Evolutionary conservation across 2,888 invertebrate genomes (phyloP).

Genomic region (Lypha dubia): DNA sequence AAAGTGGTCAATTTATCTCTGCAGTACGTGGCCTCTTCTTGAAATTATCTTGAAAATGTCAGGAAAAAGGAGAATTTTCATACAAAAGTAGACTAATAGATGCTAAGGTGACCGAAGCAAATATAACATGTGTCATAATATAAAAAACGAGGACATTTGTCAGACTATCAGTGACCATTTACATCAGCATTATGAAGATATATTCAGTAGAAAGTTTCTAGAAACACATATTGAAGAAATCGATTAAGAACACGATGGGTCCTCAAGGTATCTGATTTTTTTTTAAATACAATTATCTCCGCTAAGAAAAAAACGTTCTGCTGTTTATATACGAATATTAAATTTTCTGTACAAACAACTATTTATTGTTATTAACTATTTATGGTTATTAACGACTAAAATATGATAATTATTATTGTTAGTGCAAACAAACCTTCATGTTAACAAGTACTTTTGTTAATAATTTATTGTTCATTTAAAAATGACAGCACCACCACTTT

Average conservation of each 20-base stretch:
- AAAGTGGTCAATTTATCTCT: too few species aligned
- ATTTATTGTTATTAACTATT: background rate
- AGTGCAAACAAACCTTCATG: constrained; percentile 15
- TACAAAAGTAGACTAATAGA: too few species aligned
- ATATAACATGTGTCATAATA: too few species aligned
- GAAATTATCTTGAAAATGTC: too few species aligned
- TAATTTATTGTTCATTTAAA: constrained; percentile 9
- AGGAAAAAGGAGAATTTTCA: too few species aligned
- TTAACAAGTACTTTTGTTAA: constrained; percentile 16
- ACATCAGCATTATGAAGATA: too few species aligned
- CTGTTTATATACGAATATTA: background rate
- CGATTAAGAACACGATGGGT: too few species aligned
- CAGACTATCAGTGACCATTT: too few species aligned
- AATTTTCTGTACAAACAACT: background rate
- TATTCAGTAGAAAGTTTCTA: background rate
- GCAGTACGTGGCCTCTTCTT: too few species aligned
- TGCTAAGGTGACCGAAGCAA: too few species aligned
- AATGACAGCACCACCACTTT: constrained; percentile 6
- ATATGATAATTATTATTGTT: constrained; percentile 12
- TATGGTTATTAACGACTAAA: background rate
- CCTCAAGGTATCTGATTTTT: background rate
- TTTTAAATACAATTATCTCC: background rate
- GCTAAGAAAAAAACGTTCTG: background rate
- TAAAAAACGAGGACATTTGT: too few species aligned
- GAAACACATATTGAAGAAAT: too few species aligned